Evolutionary conservation across 2,113 vertebrate genomes (phyloP).

Genomic region (Dicerorhinus sumatrensis): DNA sequence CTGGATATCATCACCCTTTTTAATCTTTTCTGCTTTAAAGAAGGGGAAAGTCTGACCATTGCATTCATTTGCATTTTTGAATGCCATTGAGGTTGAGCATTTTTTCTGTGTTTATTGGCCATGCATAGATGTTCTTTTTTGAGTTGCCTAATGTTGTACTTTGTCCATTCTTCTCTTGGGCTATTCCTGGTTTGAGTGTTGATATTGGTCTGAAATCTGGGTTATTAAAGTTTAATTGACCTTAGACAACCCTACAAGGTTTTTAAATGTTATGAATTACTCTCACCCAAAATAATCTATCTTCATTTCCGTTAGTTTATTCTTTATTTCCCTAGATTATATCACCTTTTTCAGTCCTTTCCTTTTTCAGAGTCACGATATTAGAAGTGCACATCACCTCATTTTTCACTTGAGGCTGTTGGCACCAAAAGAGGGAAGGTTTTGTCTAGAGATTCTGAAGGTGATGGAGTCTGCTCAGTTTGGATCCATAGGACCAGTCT

Average conservation of each 20-base stretch:
- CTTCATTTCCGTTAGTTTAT: slow-evolving; percentile 16
- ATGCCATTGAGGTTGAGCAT: background rate
- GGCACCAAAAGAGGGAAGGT: background rate
- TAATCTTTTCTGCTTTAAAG: slow-evolving; percentile 21
- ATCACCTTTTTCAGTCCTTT: background rate
- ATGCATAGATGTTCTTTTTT: background rate
- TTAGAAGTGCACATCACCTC: slow-evolving; percentile 19
- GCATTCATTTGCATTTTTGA: slow-evolving; percentile 29
- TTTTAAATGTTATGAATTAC: slow-evolving; percentile 62
- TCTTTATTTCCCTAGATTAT: slow-evolving; percentile 8
- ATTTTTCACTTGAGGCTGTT: background rate
- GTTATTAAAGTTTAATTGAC: slow-evolving; percentile 70
- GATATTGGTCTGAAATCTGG: slow-evolving; percentile 53
- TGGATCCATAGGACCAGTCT: background rate
- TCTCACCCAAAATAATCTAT: slow-evolving; percentile 44
- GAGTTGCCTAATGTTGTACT: background rate
- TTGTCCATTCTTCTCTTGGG: slow-evolving; percentile 20
- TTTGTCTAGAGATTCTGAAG: background rate
- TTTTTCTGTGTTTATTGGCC: slow-evolving; percentile 34
- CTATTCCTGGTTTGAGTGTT: slow-evolving; percentile 31
- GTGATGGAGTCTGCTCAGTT: no score
- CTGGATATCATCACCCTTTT: background rate
- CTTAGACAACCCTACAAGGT: slow-evolving; percentile 59
- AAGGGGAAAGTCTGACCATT: background rate
- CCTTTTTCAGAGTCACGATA: background rate